Evolutionary conservation across 2,888 invertebrate species (phyloP), one percentile per base, ranked within the genome.

Genomic region (Drosophila pseudotakahashii): DNA sequence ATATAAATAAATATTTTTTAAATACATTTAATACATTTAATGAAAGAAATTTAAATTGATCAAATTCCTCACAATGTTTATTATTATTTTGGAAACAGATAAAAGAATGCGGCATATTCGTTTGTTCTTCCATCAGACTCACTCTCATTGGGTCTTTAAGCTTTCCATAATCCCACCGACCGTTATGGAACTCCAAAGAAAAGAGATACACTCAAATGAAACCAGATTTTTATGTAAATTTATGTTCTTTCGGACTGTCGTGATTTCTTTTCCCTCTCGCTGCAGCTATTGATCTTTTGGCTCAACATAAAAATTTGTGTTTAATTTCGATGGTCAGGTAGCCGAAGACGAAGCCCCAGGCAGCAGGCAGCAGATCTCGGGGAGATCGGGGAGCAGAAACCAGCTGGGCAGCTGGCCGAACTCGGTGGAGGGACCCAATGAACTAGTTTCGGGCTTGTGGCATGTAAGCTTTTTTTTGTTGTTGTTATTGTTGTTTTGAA

Each of bases 361-460:
- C 68, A 71, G 57, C 73, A 42, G 48, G 71, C 68, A 71, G 41
- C 54, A 16, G 39, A 52, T 44, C 55, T 50, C 11, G 50, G 2
- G 63, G 63, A 51, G 63, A 42, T 30, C 30, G 42, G 64, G 44
- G 37, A 16, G 51, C 34, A 55, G 81, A 83, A 82, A 82, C 82
- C 88, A 87, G 88, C 85, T 82, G 85, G 88, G 58, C 72, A 66
- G 59, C 67, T 73, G 74, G 30, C 54, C 66, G 72, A 41, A n/a
- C n/a, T 61, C 48, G 41, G 73, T 70, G 47, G 53, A 47, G 64
- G 83, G 86, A 80, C 78, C 89, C 89, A 88, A 79, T 88, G 88
- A 88, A 89, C 89, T 88, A 88, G 88, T 87, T 89, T 87, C 77
- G 57, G 64, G 73, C 16, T 72, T 87, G 87, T 82, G 81, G 88